Conservation (phyloP, 2,888 invertebrate genomes). For the Pasiphila rectangulata region DNA sequence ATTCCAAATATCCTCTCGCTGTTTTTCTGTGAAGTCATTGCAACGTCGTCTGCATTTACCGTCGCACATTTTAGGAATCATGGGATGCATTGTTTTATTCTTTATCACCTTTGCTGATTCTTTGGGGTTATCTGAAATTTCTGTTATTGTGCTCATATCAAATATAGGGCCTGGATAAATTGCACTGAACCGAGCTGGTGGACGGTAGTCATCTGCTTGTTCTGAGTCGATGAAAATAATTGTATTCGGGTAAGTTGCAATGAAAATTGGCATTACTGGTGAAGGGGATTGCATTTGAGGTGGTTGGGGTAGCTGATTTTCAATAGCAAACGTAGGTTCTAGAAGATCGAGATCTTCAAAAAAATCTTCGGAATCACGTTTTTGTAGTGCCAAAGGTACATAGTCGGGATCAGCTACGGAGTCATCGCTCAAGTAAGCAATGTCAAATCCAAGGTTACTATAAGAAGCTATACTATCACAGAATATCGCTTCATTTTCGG, state of each 20-base stretch:
- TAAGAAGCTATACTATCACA: conserved; percentile 14
- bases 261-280: conserved; percentile 17
- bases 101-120: conserved; percentile 22
- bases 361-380: conserved; percentile 16
- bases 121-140: conserved; percentile 20
- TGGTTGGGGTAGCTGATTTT: conserved; percentile 2
- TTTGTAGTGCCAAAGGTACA: conserved; percentile 17
- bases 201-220: conserved; percentile 18
- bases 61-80: conserved; percentile 15
- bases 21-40: conserved; percentile 18
- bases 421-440: conserved; percentile 18
- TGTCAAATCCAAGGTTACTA: conserved; percentile 18
- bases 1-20: conserved; percentile 22
- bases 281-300: conserved; percentile 12
- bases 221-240: conserved; percentile 1
- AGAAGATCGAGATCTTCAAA: conserved; percentile 22
- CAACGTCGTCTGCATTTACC: conserved; percentile 7
- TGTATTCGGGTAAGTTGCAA: conserved; percentile 7
- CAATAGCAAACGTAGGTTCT: conserved; percentile 19
- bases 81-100: conserved; percentile 23
- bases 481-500: conserved; percentile 15
- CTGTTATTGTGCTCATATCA: conserved; percentile 17
- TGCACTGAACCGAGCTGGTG: conserved; percentile 22
- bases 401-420: conserved; percentile 19
- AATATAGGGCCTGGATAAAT: conserved; percentile 21